Conservation (phyloP, 2,113 vertebrate genomes). For the Pelecanoides urinatrix region DNA sequence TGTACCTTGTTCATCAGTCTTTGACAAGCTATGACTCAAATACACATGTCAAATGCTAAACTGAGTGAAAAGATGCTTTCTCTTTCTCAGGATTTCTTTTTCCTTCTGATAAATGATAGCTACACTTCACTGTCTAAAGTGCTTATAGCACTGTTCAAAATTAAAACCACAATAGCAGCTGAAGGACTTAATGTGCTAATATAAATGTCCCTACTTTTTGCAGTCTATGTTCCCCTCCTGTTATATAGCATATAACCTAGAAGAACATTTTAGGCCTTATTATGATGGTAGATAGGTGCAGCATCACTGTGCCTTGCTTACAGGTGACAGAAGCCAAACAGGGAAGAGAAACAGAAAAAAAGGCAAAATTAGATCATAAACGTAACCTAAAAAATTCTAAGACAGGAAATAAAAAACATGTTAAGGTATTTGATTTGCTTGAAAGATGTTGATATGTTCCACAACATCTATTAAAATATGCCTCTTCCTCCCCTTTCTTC, state of each 20-base stretch:
- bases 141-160: not conserved
- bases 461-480: not conserved
- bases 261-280: not conserved
- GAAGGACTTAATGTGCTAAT: not conserved
- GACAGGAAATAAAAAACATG: not conserved
- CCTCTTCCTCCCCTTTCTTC: not conserved
- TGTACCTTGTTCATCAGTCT: not conserved
- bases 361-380: not conserved
- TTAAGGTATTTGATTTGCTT: not conserved
- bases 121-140: not conserved
- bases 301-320: not conserved
- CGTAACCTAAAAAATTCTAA: not conserved
- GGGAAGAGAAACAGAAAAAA: conserved; percentile 24
- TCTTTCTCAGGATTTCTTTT: not conserved
- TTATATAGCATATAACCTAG: not conserved
- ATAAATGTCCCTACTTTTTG: not conserved
- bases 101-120: not conserved
- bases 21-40: not conserved
- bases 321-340: not conserved
- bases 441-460: not conserved
- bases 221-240: not conserved
- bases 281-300: not conserved
- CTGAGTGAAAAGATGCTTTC: not conserved
- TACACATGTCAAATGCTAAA: not conserved
- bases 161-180: not conserved